Base-by-base conservation (phyloP, 2,888 invertebrate species). In the Plemyria rubiginata region DNA sequence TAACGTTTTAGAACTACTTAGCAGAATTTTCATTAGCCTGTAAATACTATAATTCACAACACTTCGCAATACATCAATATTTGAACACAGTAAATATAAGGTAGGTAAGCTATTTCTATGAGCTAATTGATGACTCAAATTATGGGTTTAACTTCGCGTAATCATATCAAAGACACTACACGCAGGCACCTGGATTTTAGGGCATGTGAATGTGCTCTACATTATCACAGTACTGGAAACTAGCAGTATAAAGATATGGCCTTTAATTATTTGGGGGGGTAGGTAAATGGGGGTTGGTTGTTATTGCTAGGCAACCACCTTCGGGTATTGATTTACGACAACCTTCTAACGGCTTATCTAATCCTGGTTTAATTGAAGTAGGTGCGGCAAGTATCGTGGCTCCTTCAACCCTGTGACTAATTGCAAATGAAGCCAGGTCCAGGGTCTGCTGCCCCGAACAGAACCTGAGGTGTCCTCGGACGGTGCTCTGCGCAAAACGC, bases 251-350 rank as follows among this genome's bases (percentile, higher is more conserved):
- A 15, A 49, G 29, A 28, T 11, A 29, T 15, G 16, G 32, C 15
- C 28, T n/a, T 4, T 49, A 36, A 36, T 36, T 11, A 32, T 9
- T 38, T 11, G n/a, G 38, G 46, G 38, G 16, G 36, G 13, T 50
- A 22, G 32, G 15, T 1, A 13, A 8, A 13, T 45, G 60, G 60
- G 54, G 65, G 56, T 22, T 58, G 68, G 71, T 74, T 71, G 69
- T 61, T 62, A 81, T 84, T 77, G 83, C 85, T 82, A 81, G 79
- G 86, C 77, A 62, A 83, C 85, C 66, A 66, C 13, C 32, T 50
- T 54, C 22, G 41, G 54, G 36, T 80, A 80, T 80, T 74, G 80
- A 80, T 80, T 78, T 53, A 63, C 65, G 52, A 63, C 69, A 66
- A 68, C 60, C 55, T 54, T 54, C 69, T 57, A n/a, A 72, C 63